Base-by-base conservation (phyloP, 2,113 vertebrate genomes). In the Clupea harengus region DNA sequence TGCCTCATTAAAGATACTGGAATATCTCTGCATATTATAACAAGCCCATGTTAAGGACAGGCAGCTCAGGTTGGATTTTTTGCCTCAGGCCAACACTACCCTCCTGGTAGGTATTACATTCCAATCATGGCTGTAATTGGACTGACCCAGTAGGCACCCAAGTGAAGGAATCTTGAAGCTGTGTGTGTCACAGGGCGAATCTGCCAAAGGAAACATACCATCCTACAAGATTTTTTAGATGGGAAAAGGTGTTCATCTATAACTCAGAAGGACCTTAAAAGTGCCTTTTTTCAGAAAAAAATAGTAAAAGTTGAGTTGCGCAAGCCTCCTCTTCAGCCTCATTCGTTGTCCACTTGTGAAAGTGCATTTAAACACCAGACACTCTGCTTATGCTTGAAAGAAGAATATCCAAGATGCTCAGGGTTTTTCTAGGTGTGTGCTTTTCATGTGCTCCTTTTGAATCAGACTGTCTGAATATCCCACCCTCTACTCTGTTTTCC, bases 11-110 rank as follows among this genome's bases (percentile, higher is more conserved):
- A 50, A 82, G 85, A 86, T 13, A 88, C 10, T 85, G 82, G 84
- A 80, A 86, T 91, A 82, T 91, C 86, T 89, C 90, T 91, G 86
- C 89, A 86, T 88, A 86, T 86, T 87, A 67, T 89, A 89, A 91
- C 92, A 91, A 90, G 90, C 88, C 92, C 88, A 91, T 83, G 88
- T 90, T 89, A 87, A 81, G 87, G 86, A 90, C 85, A 92, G 89
- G 85, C 84, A 91, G 85, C 39, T 57, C 72, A 52, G 49, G 84
- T 81, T 57, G 81, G 32, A 54, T 81, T 83, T 83, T 85, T 86
- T 39, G 72, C 72, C 72, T 85, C 85, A 90, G 88, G 87, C 89
- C 88, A 78, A 78, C 89, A 85, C 87, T 87, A 85, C 54, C 83
- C 83, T 89, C 86, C 85, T 87, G 87, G 81, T 84, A 54, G 80